phyloP scores from a whole-genome alignment of 2,113 vertebrate species.

The Pseudorasbora parva region DNA sequence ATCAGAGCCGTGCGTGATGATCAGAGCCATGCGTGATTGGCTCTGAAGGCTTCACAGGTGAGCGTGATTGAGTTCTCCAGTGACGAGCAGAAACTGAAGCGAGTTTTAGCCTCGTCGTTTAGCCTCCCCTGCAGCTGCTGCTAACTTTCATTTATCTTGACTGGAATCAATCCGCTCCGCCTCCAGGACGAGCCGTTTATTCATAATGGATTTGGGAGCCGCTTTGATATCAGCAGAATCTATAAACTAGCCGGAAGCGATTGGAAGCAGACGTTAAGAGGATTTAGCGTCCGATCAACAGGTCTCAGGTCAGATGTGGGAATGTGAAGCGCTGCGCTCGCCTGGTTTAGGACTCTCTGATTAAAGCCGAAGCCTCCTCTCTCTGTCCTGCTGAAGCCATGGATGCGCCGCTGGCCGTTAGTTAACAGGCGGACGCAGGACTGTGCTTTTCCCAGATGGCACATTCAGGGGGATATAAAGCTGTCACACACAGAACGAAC shows the following conservation, averaged over 20 bases:
- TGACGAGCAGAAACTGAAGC: neutral
- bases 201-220: neutral
- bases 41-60: too few relatives aligned
- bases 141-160: neutral
- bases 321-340: too few relatives aligned
- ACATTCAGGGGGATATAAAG: slow-evolving; percentile 41
- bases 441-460: neutral
- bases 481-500: slow-evolving; percentile 33
- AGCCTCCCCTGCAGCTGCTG: neutral
- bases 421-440: neutral
- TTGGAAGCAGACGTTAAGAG: slow-evolving; percentile 12
- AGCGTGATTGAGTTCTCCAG: neutral
- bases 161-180: slow-evolving; percentile 15
- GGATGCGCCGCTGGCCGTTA: neutral
- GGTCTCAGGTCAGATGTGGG: too few relatives aligned
- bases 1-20: too few relatives aligned
- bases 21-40: too few relatives aligned
- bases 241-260: slow-evolving; percentile 15
- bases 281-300: neutral
- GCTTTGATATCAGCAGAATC: slow-evolving; percentile 6
- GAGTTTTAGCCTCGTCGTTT: neutral
- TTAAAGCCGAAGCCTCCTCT: slow-evolving; percentile 29
- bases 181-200: slow-evolving; percentile 1
- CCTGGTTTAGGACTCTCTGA: neutral
- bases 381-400: neutral